Evolutionary conservation across 2,113 vertebrate genomes (phyloP).

Genomic region (Stigmatopora argus): DNA sequence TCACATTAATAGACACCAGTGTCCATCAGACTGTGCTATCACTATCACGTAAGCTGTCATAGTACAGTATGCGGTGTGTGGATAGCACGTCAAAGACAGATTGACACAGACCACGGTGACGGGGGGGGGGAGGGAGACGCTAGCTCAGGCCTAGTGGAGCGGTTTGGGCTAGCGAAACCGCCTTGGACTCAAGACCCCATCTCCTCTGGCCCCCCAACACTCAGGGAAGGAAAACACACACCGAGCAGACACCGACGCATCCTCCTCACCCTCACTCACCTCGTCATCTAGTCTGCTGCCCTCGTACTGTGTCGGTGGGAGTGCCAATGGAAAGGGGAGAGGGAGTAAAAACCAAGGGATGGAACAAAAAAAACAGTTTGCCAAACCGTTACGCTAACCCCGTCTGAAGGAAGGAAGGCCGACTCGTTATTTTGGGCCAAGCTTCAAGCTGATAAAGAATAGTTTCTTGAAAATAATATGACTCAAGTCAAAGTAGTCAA

Average conservation of each 20-base stretch:
- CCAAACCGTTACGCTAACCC: not conserved
- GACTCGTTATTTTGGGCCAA: not conserved
- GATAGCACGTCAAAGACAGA: slow-evolving; percentile 14
- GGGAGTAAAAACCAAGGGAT: slow-evolving; percentile 59
- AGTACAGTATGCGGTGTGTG: not conserved
- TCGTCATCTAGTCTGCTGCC: slow-evolving; percentile 70
- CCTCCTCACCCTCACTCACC: slow-evolving; percentile 69
- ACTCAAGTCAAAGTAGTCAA: no score
- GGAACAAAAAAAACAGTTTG: slow-evolving; percentile 21
- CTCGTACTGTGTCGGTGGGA: slow-evolving; percentile 68
- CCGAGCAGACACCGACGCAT: slow-evolving; percentile 36
- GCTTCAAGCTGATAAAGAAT: not conserved
- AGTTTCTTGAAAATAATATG: no score
- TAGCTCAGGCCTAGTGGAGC: slow-evolving; percentile 50
- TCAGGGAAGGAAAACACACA: slow-evolving; percentile 54
- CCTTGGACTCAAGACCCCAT: slow-evolving; percentile 40
- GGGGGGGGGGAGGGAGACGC: slow-evolving; percentile 42
- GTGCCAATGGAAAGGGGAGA: slow-evolving; percentile 71
- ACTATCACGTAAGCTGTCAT: not conserved
- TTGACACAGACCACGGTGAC: slow-evolving; percentile 56
- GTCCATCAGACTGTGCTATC: slow-evolving; percentile 31
- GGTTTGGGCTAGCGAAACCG: slow-evolving; percentile 33
- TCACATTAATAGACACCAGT: slow-evolving; percentile 33
- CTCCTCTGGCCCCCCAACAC: slow-evolving; percentile 56
- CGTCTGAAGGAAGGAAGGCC: not conserved